Evolutionary conservation across 2,113 vertebrate genomes (phyloP), one percentile per base, ranked within the genome.

Genomic region (Gallinago undulata): DNA sequence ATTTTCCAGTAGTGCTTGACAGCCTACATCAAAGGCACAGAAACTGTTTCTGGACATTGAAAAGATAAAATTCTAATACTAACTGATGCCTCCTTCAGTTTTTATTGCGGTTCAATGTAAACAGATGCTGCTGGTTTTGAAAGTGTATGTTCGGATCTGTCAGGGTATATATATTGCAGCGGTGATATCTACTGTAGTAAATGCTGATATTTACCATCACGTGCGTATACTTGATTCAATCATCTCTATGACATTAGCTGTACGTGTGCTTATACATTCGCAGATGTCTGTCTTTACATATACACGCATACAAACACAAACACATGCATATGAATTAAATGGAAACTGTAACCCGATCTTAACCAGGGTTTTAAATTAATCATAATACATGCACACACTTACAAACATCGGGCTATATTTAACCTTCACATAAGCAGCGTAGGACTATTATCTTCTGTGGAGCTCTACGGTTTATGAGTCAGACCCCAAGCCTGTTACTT

Each of bases 31-130:
- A 97, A 97, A 97, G 96, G 79, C 92, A 81, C 77, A 90, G 93
- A 96, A 95, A 96, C 92, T 48, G 81, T 91, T 97, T 94, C 96
- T 96, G 97, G 96, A 97, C 92, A 88, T 86, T 96, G 91, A 90
- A 96, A 97, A 97, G 96, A 97, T 94, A 95, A 97, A 95, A 95
- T 96, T 94, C 93, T 96, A 93, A 97, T 97, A 93, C 74, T 89
- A 87, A 88, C 93, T 96, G 95, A 97, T 96, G 87, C 60, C 79
- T 88, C 90, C 60, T 89, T 97, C 93, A 75, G 78, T 81, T 97
- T 97, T 95, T 96, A 96, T 95, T 96, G 87, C 75, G 86, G 89
- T 60, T 93, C 89, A 91, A 12, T 73, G 48, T 96, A 96, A 96
- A 97, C 95, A 97, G 90, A 97, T 93, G 94, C 93, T 94, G 86